Conservation (phyloP, 2,797 vertebrate genomes). For the Sebastes nivosus region DNA sequence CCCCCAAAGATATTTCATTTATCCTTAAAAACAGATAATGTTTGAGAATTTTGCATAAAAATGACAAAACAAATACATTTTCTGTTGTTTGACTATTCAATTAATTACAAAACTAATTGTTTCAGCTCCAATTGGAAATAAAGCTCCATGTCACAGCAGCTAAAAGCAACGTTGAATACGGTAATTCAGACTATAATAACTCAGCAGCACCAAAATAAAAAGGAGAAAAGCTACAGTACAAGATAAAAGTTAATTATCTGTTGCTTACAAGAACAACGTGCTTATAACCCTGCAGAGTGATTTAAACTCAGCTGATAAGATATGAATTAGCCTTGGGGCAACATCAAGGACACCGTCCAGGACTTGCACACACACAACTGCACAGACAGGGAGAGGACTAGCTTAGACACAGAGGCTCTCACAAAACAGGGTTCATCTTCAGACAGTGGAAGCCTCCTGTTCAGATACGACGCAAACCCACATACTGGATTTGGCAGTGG, state of each 20-base stretch:
- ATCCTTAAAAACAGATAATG: not conserved
- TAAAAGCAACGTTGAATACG: not conserved
- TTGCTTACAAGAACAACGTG: conserved; percentile 5
- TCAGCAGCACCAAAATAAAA: not conserved
- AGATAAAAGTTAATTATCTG: not conserved
- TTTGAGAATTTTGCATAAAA: not conserved
- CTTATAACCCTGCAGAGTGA: conserved; percentile 12
- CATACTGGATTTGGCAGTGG: not conserved
- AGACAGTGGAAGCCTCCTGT: not conserved
- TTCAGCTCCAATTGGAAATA: not conserved
- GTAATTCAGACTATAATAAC: not conserved
- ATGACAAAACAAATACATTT: not conserved
- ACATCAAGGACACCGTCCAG: conserved; percentile 1
- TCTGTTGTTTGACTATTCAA: not conserved
- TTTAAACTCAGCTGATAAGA: not conserved
- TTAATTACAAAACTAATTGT: not conserved
- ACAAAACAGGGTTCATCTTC: not conserved
- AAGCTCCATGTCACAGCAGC: not conserved
- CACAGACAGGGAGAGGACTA: not conserved
- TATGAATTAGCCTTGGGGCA: not conserved
- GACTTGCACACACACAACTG: not conserved
- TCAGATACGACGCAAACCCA: not conserved
- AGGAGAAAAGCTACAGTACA: not conserved
- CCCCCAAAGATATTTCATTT: not conserved
- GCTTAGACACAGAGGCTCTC: not conserved